Evolutionary conservation across 2,797 vertebrate genomes (phyloP), one percentile per base, ranked within the genome.

Genomic region (Paguma larvata): DNA sequence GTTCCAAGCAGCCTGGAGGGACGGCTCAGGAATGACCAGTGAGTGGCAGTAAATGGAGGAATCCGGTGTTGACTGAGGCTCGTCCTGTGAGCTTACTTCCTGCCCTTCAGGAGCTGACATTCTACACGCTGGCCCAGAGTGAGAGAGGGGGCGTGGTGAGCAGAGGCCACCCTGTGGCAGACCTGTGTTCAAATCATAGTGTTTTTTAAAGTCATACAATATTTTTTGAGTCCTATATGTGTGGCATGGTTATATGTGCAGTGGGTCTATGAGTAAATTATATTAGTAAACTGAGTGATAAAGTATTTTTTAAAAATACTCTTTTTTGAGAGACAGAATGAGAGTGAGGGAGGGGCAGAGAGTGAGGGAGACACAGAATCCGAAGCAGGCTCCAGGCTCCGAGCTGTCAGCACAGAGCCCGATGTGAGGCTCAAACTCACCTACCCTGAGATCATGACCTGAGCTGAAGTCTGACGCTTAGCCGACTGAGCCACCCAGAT

Each of bases 151-250:
- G 2, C 7, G 5, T 32, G 25, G 32, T 21, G 19, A 44, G 12
- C 27, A 5, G 32, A 68, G 48, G 41, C 25, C 32, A 11, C 56
- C 19, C 21, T 11, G 0, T 1, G 48, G 32, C 32, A 13, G 25
- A 21, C 41, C 51, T 51, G 77, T 38, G 4, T 48, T 67, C n/a
- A 56, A 0, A 23, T 30, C 59, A 13, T 1, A 38, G 38, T 68
- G 44, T 38, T 70, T 30, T 5, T 46, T 51, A 3, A 6, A 38
- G 38, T 89, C 7, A 7, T 0, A 4, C 19, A 51, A 14, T 68
- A 11, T 30, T 67, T 38, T 18, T 4, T 85, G 82, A 75, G 25
- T 2, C 2, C 34, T 34, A 1, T 27, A 0, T 19, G 0, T 30
- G 4, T 46, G 2, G 27, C 4, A 30, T 1, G 62, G 25, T 30